phyloP scores from a whole-genome alignment of 2,888 invertebrate species.

The Dryadula phaetusa region DNA sequence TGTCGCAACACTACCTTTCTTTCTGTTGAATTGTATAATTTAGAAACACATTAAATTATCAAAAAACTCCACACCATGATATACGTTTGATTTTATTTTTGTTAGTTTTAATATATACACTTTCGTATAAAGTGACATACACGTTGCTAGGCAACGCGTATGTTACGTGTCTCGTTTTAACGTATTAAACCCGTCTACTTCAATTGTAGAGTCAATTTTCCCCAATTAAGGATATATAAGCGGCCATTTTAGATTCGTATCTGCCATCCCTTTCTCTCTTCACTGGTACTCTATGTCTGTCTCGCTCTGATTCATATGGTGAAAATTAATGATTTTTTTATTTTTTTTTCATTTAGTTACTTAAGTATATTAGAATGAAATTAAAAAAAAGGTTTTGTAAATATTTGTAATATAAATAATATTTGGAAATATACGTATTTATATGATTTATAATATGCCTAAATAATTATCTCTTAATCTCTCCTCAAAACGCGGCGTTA shows the following conservation, averaged over 20 bases:
- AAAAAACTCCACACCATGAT: no score
- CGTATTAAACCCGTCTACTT: constrained; percentile 37
- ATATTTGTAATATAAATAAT: no score
- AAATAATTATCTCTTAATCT: no score
- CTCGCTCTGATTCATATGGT: neutral
- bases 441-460: no score
- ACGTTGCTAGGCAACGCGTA: neutral
- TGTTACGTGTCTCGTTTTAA: neutral
- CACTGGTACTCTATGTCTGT: constrained; percentile 2
- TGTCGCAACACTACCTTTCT: no score
- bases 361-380: neutral
- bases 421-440: no score
- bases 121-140: neutral
- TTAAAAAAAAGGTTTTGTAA: neutral
- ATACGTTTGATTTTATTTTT: no score
- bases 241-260: constrained; percentile 41
- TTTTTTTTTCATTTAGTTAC: neutral
- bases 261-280: constrained; percentile 22
- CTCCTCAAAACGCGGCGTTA: no score
- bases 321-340: neutral
- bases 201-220: constrained; percentile 44
- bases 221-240: constrained; percentile 37
- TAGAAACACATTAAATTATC: no score
- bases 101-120: no score
- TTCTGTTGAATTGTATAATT: no score